Percentiles rank a stretch among this genome's conserved stretches.
Conservation (phyloP, 2,113 vertebrate species). For the Sturnus vulgaris region DNA sequence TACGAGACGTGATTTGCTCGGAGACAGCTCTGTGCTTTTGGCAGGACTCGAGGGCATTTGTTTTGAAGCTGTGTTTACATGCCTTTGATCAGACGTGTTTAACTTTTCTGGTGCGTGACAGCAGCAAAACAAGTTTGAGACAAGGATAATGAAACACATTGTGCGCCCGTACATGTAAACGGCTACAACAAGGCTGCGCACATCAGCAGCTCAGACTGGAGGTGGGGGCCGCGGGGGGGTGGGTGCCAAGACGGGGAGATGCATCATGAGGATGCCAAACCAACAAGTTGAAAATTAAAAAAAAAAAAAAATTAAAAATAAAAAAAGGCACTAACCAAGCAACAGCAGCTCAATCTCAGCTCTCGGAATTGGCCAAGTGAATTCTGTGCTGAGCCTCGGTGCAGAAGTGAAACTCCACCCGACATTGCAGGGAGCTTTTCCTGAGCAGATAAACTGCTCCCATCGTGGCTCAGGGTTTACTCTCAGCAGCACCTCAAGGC, state of each 20-base stretch:
- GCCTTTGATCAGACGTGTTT: conserved; percentile 70
- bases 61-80: conserved; percentile 68
- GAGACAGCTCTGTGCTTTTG: conserved; percentile 57
- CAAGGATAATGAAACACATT: conserved; percentile 65
- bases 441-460: not conserved
- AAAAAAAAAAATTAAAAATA: not conserved
- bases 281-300: not conserved
- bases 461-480: rapidly evolving
- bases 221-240: not conserved
- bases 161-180: not conserved
- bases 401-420: not conserved
- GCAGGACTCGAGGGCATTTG: conserved; percentile 63
- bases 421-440: rapidly evolving
- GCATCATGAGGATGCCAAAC: not conserved
- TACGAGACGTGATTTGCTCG: not conserved
- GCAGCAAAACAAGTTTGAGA: conserved; percentile 70
- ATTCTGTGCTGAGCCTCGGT: not conserved
- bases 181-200: not conserved
- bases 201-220: not conserved
- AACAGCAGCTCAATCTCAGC: not conserved
- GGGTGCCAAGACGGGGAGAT: not conserved
- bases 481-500: not conserved
- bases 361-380: not conserved
- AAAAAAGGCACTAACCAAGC: not conserved
- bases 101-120: conserved; percentile 66